These are phyloP conservation scores for Sciaenops ocellatus DNA, from an alignment of 2,797 vertebrate species.

Conservation along the genomic window DNA sequence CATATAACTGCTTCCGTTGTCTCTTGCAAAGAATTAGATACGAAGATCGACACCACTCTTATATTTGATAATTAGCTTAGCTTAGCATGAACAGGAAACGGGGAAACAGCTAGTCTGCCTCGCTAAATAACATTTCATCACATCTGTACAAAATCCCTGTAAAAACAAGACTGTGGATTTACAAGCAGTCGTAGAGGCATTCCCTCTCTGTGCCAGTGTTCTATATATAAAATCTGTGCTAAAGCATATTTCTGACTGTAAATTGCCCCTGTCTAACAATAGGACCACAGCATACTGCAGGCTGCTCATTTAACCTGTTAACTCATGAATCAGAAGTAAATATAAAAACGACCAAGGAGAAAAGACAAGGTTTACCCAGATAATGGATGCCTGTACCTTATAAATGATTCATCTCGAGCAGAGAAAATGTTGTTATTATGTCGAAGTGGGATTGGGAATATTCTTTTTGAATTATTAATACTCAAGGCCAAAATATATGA, in stretches of 20 bases:
- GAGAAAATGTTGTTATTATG: slow-evolving; percentile 35
- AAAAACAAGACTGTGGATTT: not conserved
- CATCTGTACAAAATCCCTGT: not conserved
- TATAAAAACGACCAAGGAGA: not conserved
- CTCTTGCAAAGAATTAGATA: not conserved
- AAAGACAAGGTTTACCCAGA: slow-evolving; percentile 16
- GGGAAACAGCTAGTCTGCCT: not conserved
- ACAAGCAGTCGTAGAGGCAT: not conserved
- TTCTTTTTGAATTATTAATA: slow-evolving; percentile 60
- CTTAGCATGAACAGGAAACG: not conserved
- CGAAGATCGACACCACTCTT: too few species aligned
- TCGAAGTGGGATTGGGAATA: slow-evolving; percentile 3
- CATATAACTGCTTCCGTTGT: not conserved
- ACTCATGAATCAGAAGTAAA: slow-evolving; percentile 28
- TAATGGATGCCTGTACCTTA: slow-evolving; percentile 28
- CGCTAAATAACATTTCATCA: too few species aligned
- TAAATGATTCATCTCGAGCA: slow-evolving; percentile 67
- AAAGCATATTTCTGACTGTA: slow-evolving; percentile 41
- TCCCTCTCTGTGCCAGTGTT: not conserved
- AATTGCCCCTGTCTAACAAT: slow-evolving; percentile 29
- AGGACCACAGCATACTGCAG: not conserved
- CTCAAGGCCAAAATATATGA: slow-evolving; percentile 14
- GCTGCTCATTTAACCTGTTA: slow-evolving; percentile 26
- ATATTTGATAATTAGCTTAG: not conserved
- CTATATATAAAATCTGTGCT: slow-evolving; percentile 2